Base-by-base conservation (phyloP, 2,797 vertebrate genomes). In the Pteronotus mesoamericanus region DNA sequence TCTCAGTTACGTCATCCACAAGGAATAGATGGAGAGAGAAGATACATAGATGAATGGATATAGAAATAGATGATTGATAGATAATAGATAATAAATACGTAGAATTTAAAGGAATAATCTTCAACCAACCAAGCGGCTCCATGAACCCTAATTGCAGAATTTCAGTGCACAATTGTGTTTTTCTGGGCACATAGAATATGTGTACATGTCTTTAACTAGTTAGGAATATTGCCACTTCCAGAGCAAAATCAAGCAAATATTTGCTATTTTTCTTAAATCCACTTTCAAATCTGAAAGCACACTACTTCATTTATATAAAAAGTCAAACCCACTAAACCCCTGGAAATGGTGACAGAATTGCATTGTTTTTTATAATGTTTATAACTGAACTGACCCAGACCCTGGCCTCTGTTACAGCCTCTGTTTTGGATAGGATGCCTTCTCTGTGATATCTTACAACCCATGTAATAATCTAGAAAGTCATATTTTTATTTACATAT, bases 141-240 rank as follows among this genome's bases (percentile, higher is more conserved):
- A 8, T 29, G 9, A 78, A 42, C 4, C 6, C 1, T 32, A 10
- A 72, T 72, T 64, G 59, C 2, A 85, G 59, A 66, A 57, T 34
- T 59, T 72, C 14, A 69, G 0, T 32, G 5, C 14, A 32, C 9
- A 51, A 42, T 7, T 71, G 7, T 57, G 39, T 19, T 51, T 61
- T 61, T 22, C 15, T 69, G 11, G 7, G 9, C 19, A 15, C 1
- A 1, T 18, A 5, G 19, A 68, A 4, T n/a, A 21, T 0, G 26
- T 19, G 37, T 2, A 42, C 3, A 90, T 34, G 9, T 19, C 26
- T 59, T 91, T 66, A n/a, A 46, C 7, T 74, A 75, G 8, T 8
- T 68, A 37, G 4, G 14, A 1, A 21, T 29, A 46, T 9, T 80
- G 4, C 46, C 77, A 80, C 4, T 85, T 14, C 9, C 32, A 48